Percentiles rank a stretch among this genome's conserved stretches.
Evolutionary conservation across 2,888 invertebrate species (phyloP).

Genomic region (Xylocampa areola): DNA sequence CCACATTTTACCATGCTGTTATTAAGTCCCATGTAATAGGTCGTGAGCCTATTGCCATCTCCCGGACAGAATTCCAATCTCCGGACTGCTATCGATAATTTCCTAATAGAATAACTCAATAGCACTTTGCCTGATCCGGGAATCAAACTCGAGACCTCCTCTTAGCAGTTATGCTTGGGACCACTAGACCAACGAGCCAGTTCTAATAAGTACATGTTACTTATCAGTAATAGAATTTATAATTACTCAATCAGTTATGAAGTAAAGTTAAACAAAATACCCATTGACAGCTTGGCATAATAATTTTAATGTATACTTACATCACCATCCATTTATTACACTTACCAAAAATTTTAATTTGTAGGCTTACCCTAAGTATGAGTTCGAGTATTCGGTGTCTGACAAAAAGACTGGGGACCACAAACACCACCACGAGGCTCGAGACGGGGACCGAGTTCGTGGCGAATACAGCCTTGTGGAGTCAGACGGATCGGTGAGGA

Average conservation of each 20-base stretch:
- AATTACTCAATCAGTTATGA: constrained; percentile 46
- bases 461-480: constrained; percentile 90
- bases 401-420: constrained; percentile 90
- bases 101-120: too few species aligned
- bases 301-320: constrained; percentile 28
- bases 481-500: constrained; percentile 89
- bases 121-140: too few species aligned
- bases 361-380: constrained; percentile 89
- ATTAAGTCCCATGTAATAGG: too few species aligned
- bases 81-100: too few species aligned
- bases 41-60: too few species aligned
- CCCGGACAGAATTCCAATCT: too few species aligned
- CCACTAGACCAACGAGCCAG: too few species aligned
- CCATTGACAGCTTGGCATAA: constrained; percentile 33
- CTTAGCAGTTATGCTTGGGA: too few species aligned
- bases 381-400: constrained; percentile 90
- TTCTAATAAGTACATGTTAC: too few species aligned
- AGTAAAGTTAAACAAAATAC: constrained; percentile 34
- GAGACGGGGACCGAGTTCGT: constrained; percentile 89
- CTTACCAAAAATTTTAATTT: constrained; percentile 14
- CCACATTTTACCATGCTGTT: too few species aligned
- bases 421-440: constrained; percentile 87
- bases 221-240: constrained; percentile 49
- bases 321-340: constrained; percentile 6
- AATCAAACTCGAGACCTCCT: too few species aligned